Conservation (phyloP, 1,140 invertebrate species). For the Amphibalanus amphitrite region DNA sequence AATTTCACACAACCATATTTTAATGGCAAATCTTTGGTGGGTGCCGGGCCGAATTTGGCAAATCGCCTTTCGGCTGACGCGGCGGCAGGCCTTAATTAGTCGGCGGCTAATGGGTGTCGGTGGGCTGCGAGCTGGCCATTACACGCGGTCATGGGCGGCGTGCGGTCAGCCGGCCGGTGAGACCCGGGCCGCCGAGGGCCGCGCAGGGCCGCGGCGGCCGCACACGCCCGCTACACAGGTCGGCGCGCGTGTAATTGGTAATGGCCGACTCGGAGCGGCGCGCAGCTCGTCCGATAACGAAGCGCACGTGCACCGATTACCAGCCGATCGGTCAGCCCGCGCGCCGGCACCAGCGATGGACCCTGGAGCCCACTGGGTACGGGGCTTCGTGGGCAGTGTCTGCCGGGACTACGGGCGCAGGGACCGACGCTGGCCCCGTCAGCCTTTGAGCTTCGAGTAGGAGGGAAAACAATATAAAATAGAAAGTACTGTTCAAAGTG, state of each 20-base stretch:
- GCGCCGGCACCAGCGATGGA: no score
- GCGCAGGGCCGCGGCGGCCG: no score
- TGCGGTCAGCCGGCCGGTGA: no score
- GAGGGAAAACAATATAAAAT: no score
- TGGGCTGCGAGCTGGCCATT: not conserved
- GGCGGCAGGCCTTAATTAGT: not conserved
- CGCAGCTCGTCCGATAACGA: not conserved
- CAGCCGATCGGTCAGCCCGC: not conserved
- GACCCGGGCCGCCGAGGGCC: no score
- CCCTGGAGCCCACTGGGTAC: no score
- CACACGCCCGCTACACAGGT: not conserved
- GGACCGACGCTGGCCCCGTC: no score
- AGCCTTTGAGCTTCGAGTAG: no score
- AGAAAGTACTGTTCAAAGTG: no score
- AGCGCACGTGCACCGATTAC: slow-evolving; percentile 1
- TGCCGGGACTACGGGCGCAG: not conserved
- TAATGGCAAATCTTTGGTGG: not conserved
- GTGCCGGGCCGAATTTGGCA: not conserved
- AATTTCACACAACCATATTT: not conserved
- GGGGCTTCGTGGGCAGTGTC: no score
- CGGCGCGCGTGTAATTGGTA: not conserved
- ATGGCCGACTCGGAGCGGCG: not conserved
- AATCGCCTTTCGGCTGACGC: not conserved
- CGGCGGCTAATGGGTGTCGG: not conserved
- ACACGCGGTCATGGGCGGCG: not conserved